Conservation (phyloP, 1,140 invertebrate genomes). For the Phenacoccus solenopsis region DNA sequence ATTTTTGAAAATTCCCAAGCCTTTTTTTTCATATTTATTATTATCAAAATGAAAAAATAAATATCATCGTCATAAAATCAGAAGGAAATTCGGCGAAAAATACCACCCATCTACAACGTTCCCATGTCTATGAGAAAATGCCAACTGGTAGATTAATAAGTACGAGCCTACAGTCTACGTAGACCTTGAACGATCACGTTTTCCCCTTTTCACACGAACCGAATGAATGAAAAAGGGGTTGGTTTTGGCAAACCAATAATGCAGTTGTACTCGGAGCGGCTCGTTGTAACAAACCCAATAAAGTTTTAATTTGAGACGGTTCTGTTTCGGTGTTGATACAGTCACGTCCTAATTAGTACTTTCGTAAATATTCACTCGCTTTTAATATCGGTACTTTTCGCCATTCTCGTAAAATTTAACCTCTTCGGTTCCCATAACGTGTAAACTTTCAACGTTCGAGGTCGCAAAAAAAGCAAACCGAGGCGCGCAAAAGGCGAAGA, state of each 20-base stretch:
- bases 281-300: neutral
- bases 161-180: too few relatives aligned
- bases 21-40: too few relatives aligned
- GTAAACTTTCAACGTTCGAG: too few relatives aligned
- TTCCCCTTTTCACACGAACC: too few relatives aligned
- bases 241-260: neutral
- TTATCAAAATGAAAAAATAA: too few relatives aligned
- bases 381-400: neutral
- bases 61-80: too few relatives aligned
- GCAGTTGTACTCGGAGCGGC: neutral
- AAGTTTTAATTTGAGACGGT: neutral
- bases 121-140: too few relatives aligned
- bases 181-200: too few relatives aligned
- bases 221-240: neutral
- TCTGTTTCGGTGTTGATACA: neutral
- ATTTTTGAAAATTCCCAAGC: too few relatives aligned
- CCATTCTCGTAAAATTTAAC: neutral
- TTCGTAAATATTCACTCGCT: constrained; percentile 1
- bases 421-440: neutral
- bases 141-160: too few relatives aligned
- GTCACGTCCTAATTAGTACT: neutral
- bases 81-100: too few relatives aligned
- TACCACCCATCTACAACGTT: too few relatives aligned
- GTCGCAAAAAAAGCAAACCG: neutral
- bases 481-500: neutral